These are phyloP conservation scores for Labroides dimidiatus DNA, from an alignment of 2,797 vertebrate species.

Conservation along the genomic window DNA sequence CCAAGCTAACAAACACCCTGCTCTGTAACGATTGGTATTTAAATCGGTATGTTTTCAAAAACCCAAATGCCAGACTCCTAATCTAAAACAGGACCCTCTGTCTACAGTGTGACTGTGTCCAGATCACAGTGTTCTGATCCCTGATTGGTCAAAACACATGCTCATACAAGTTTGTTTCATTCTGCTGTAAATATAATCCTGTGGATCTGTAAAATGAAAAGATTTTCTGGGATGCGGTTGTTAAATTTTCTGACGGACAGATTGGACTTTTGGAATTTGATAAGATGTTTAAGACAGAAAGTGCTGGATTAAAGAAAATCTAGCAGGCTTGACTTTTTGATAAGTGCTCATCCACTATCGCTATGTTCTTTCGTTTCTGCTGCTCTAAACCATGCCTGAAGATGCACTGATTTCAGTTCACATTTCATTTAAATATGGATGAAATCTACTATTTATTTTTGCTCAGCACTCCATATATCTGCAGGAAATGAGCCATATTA, in stretches of 20 bases:
- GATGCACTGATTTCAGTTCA: neutral
- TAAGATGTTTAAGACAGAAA: too few species aligned
- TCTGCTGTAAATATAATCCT: neutral
- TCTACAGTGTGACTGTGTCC: neutral
- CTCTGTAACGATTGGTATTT: conserved; percentile 36
- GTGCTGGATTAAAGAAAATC: too few species aligned
- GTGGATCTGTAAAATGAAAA: neutral
- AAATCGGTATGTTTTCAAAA: conserved; percentile 6
- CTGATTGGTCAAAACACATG: neutral
- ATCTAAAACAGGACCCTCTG: conserved; percentile 9
- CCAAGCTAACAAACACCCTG: neutral
- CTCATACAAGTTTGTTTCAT: conserved; percentile 1
- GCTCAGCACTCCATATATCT: too few species aligned
- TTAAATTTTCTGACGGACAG: too few species aligned
- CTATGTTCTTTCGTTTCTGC: neutral
- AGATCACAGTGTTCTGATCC: neutral
- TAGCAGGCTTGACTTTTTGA: too few species aligned
- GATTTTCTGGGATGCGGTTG: too few species aligned
- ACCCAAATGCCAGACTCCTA: conserved; percentile 20
- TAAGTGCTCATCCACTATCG: too few species aligned
- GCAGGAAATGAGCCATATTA: too few species aligned
- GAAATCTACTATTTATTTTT: neutral
- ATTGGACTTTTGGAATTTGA: too few species aligned
- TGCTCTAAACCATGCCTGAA: neutral
- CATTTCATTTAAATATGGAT: neutral